Percentiles rank a stretch among this genome's conserved stretches.
Evolutionary conservation across 1,140 invertebrate species (phyloP).

Genomic region (Dolichoris vasculosae): DNA sequence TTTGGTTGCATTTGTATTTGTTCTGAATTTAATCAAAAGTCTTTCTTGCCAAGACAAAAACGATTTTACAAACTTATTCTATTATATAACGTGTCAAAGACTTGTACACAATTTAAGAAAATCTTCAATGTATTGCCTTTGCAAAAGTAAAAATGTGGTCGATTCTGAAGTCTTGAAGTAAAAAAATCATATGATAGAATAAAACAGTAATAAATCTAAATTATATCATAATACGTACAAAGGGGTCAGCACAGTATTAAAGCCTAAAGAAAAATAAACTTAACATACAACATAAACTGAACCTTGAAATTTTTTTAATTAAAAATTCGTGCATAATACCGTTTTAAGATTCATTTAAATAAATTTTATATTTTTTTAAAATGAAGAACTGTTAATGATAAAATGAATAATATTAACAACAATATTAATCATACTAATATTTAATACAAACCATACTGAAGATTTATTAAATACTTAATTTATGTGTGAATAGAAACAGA

Average conservation of each 20-base stretch:
- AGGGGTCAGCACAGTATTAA: neutral
- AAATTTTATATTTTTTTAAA: neutral
- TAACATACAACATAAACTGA: neutral
- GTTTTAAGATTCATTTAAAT: neutral
- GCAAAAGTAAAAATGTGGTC: neutral
- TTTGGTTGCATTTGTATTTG: neutral
- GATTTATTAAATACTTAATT: too few species aligned
- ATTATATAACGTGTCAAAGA: slow-evolving; percentile 56
- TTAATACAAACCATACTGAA: too few species aligned
- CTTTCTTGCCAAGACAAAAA: slow-evolving; percentile 17
- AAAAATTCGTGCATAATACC: neutral
- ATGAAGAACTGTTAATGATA: neutral
- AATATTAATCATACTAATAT: too few species aligned
- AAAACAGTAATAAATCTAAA: neutral
- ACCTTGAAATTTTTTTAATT: neutral
- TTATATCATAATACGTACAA: neutral
- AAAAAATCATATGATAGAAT: neutral
- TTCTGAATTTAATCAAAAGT: neutral
- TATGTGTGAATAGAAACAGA: too few species aligned
- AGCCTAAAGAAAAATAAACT: neutral
- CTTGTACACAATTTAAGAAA: slow-evolving; percentile 70
- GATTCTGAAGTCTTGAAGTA: neutral
- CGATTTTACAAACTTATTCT: slow-evolving; percentile 21
- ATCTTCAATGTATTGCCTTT: slow-evolving; percentile 74
- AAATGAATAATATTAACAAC: too few species aligned